Conservation (phyloP, 1,140 invertebrate species). For the Megathymus violae region DNA sequence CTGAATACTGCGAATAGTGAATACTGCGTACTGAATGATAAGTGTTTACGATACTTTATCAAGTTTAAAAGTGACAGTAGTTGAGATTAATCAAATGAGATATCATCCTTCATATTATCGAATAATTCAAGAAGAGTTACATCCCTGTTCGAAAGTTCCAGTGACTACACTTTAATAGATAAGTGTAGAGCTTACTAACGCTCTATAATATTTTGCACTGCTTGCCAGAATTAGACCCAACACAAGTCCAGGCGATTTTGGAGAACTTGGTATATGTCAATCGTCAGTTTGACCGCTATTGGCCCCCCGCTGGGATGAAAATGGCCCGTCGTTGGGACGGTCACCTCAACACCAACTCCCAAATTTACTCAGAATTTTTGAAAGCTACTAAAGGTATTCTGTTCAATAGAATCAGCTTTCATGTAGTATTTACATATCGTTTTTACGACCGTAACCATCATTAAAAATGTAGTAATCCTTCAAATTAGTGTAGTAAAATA, state of each 20-base stretch:
- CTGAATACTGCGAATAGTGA: too few relatives aligned
- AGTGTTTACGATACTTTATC: too few relatives aligned
- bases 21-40: too few relatives aligned
- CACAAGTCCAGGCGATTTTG: conserved; percentile 73
- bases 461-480: conserved; percentile 13
- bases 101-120: not conserved
- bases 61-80: too few relatives aligned
- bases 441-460: conserved; percentile 10
- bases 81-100: too few relatives aligned
- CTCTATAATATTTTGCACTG: conserved; percentile 52
- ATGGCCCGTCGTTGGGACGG: conserved; percentile 61
- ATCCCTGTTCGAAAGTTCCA: not conserved
- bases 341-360: conserved; percentile 63
- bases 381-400: conserved; percentile 73
- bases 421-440: conserved; percentile 23
- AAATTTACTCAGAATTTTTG: conserved; percentile 68
- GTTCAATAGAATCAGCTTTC: conserved; percentile 43
- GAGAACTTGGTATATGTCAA: conserved; percentile 64
- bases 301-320: conserved; percentile 62
- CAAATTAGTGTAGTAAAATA: conserved; percentile 15
- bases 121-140: conserved; percentile 1
- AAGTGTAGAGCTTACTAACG: conserved; percentile 62
- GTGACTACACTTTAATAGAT: conserved; percentile 14
- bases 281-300: conserved; percentile 66
- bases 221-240: conserved; percentile 74